Evolutionary conservation across 1,140 invertebrate species (phyloP).

Genomic region (Drosophila parabipectinata): DNA sequence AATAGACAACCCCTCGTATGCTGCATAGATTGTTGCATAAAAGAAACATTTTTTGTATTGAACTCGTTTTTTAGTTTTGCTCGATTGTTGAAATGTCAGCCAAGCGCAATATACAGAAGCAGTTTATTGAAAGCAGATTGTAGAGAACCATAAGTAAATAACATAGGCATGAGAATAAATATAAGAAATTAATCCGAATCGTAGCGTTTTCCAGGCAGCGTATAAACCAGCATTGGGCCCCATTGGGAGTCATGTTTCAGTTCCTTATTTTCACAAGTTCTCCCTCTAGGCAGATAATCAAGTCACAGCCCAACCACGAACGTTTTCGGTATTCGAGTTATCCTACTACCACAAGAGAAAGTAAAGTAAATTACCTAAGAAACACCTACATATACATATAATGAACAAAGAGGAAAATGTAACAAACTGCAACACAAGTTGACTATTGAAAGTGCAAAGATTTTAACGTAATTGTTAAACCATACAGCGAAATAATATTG

Average conservation of each 20-base stretch:
- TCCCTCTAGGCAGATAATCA: conserved; percentile 14
- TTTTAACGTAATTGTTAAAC: conserved; percentile 81
- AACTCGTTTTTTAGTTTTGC: conserved; percentile 2
- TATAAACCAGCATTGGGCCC: conserved; percentile 35
- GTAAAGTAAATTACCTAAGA: conserved; percentile 28
- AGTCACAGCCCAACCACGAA: background rate
- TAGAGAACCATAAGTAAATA: conserved; percentile 60
- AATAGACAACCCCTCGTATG: background rate
- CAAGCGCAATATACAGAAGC: conserved; percentile 25
- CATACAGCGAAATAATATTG: conserved; percentile 74
- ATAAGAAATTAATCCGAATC: conserved; percentile 56
- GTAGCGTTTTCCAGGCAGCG: conserved; percentile 64
- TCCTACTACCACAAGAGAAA: conserved; percentile 38
- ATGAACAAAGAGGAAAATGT: conserved; percentile 37
- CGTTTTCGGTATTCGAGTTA: conserved; percentile 48
- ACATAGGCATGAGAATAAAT: conserved; percentile 40
- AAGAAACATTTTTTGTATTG: conserved; percentile 13
- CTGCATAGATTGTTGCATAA: conserved; percentile 18
- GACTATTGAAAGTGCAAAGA: conserved; percentile 82
- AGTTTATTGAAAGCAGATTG: conserved; percentile 28
- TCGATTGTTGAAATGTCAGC: conserved; percentile 37
- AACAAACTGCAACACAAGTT: conserved; percentile 75
- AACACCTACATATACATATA: conserved; percentile 49
- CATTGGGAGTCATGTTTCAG: conserved; percentile 36
- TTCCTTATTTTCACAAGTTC: conserved; percentile 21